Evolutionary conservation across 2,888 invertebrate genomes (phyloP), one percentile per base, ranked within the genome.

Genomic region (Colletes collaris): DNA sequence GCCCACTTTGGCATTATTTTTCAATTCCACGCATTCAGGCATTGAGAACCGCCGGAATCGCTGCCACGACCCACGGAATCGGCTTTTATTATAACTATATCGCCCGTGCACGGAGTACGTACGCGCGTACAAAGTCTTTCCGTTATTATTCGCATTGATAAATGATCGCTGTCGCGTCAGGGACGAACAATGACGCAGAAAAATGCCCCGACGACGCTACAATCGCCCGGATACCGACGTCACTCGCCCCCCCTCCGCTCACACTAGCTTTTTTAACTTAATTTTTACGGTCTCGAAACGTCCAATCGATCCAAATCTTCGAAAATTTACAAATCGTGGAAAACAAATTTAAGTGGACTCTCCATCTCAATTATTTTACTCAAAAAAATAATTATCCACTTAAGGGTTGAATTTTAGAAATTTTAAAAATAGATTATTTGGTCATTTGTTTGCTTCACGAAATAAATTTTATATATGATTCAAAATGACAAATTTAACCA

Each of bases 61-160:
- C 83, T 82, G 80, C 84, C 82, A 74, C 84, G 46, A 53, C 58
- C 64, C 58, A 44, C 11, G 72, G 62, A 78, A 76, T 79, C 78
- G 70, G 81, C 77, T 84, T 70, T 81, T 83, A 85, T 83, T 86
- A 83, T 81, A 74, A 69, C 60, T 66, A 68, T 58, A 76, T 58
- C 63, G 44, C 37, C 37, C 4, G n/a, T 19, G 46, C 49, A 56
- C 63, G 10, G 27, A 53, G 44, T 16, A 52, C 68, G 56, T 63
- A 40, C 63, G 11, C 19, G 16, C 37, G 76, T 65, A 83, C 74
- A 76, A 77, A 85, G 64, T 79, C 82, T 79, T 66, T 80, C 79
- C 83, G 76, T 87, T 86, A 87, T 89, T 89, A 89, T 89, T 86
- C 86, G 86, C 86, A 85, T 87, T 89, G 89, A 89, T 86, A 87